A percentile compares a stretch with the other conserved stretches of the same genome.
These are phyloP conservation scores for Pipistrellus pipistrellus DNA, from an alignment of 2,797 vertebrate species.

Conservation along the genomic window DNA sequence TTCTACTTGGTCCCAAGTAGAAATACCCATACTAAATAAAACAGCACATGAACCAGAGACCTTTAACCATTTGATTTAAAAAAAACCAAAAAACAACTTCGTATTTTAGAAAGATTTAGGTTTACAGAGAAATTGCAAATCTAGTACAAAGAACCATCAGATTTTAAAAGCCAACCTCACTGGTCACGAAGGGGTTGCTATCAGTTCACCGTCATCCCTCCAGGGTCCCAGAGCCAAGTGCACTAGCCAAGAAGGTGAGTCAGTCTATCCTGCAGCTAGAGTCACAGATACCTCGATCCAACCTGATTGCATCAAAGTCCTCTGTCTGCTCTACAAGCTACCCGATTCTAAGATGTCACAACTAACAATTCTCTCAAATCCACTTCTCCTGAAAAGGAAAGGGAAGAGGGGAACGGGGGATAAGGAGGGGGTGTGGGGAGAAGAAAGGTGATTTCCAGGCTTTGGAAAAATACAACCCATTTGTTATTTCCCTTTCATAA, in stretches of 20 bases:
- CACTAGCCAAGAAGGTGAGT: neutral
- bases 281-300: neutral
- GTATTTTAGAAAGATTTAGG: conserved; percentile 32
- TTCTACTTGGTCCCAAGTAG: neutral
- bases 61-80: neutral
- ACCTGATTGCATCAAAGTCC: neutral
- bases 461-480: conserved; percentile 54
- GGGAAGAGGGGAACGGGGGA: neutral
- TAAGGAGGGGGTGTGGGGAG: neutral
- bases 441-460: conserved; percentile 20
- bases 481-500: conserved; percentile 55
- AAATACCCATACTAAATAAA: conserved; percentile 5
- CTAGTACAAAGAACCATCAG: neutral
- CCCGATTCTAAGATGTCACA: neutral
- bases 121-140: neutral
- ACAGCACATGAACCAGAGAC: neutral
- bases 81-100: neutral
- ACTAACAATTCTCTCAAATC: neutral
- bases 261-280: neutral
- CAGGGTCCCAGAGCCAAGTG: neutral
- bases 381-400: conserved; percentile 4
- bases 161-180: neutral
- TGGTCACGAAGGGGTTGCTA: neutral
- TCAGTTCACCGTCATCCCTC: neutral
- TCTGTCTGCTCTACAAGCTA: neutral